phyloP scores from a whole-genome alignment of 2,888 invertebrate species.

The Nomada fucata region DNA sequence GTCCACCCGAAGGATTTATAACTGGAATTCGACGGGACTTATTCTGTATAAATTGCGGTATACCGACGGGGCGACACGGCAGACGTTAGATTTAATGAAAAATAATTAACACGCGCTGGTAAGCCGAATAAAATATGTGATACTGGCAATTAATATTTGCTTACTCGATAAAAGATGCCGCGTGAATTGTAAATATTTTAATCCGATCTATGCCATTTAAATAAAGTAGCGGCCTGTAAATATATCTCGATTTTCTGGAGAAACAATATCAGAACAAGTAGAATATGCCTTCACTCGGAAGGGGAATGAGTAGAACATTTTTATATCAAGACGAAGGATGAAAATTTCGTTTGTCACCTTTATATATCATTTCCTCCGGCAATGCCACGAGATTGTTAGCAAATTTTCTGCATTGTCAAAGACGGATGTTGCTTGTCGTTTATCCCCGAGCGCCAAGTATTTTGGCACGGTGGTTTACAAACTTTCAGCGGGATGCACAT shows the following conservation, averaged over 20 bases:
- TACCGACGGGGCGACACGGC: too few species aligned
- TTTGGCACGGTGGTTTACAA: constrained; percentile 54
- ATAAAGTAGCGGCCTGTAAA: too few species aligned
- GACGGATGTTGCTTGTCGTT: constrained; percentile 34
- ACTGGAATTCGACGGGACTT: constrained; percentile 11
- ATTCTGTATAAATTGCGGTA: background rate
- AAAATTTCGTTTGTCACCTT: too few species aligned
- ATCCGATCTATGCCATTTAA: too few species aligned
- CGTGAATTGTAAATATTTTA: too few species aligned
- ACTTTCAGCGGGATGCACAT: constrained; percentile 41
- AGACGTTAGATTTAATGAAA: background rate
- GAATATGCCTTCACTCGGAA: too few species aligned
- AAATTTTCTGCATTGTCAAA: constrained; percentile 39
- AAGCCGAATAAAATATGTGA: too few species aligned
- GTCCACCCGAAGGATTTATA: constrained; percentile 23
- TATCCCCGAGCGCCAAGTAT: constrained; percentile 30
- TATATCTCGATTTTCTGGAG: too few species aligned
- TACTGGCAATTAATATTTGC: too few species aligned
- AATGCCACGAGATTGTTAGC: constrained; percentile 43
- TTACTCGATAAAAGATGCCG: too few species aligned
- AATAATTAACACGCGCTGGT: background rate
- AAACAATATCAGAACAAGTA: too few species aligned
- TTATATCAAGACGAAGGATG: background rate
- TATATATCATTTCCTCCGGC: constrained; percentile 1
- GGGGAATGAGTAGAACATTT: background rate